phyloP scores from a whole-genome alignment of 2,797 vertebrate genomes.

The Cynodonichthys magdalenae region DNA sequence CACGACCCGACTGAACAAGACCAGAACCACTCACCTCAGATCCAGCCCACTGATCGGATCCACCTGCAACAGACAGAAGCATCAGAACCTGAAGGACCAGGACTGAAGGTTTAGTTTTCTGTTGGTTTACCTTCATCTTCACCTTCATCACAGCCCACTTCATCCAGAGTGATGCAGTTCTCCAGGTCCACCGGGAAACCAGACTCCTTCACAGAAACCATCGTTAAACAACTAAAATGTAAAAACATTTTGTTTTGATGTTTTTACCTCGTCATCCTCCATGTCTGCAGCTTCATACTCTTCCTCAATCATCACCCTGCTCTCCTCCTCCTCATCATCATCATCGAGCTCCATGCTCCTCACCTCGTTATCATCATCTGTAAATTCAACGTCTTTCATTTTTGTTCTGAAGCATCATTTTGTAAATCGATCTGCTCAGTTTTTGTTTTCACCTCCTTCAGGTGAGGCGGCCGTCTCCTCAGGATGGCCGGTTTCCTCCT shows the following conservation, averaged over 20 bases:
- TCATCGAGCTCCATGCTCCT: neutral
- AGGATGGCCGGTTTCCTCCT: conserved; percentile 2
- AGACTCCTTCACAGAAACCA: conserved; percentile 38
- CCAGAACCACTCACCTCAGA: neutral
- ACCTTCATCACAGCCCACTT: conserved; percentile 63
- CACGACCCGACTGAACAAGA: too few relatives aligned
- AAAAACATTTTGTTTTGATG: neutral
- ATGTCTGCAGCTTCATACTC: neutral
- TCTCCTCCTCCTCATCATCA: neutral
- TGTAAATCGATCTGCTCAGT: too few relatives aligned
- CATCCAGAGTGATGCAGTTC: conserved; percentile 76
- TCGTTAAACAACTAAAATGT: too few relatives aligned
- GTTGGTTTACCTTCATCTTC: conserved; percentile 42
- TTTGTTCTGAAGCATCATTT: neutral
- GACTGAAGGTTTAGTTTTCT: neutral
- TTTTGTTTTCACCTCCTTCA: conserved; percentile 19
- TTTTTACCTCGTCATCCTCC: neutral
- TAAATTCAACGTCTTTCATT: neutral
- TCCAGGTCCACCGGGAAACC: conserved; percentile 62
- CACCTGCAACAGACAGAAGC: conserved; percentile 23
- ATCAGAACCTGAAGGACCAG: too few relatives aligned
- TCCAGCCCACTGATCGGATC: neutral
- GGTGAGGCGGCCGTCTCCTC: conserved; percentile 8
- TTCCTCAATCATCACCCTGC: neutral
- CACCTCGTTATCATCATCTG: conserved; percentile 17